Percentiles rank a stretch among this genome's conserved stretches.
Conservation (phyloP, 2,113 vertebrate genomes). For the Zootoca vivipara region DNA sequence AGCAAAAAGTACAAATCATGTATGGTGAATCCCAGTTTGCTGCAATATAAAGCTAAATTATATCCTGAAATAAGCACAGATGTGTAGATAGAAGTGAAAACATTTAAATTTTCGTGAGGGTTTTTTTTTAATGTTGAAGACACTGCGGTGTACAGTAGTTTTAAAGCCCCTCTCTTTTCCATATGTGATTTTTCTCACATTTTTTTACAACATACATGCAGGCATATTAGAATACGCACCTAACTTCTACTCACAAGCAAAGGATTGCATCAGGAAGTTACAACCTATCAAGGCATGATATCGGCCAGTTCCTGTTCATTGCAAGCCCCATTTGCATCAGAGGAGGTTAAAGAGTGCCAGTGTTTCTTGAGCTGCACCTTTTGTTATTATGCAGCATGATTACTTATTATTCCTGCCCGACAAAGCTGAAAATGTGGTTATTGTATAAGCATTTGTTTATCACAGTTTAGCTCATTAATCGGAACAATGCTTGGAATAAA, state of each 20-base stretch:
- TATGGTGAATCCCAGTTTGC: neutral
- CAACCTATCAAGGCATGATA: neutral
- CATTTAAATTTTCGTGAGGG: neutral
- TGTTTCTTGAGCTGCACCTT: neutral
- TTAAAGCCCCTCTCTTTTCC: neutral
- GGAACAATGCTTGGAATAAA: neutral
- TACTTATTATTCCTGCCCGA: conserved; percentile 29
- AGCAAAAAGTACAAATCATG: neutral
- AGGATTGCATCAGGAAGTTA: neutral
- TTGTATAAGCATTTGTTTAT: conserved; percentile 8
- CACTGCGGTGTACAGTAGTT: neutral
- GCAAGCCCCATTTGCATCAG: neutral
- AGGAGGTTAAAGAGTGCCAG: neutral
- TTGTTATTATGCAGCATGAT: conserved; percentile 6
- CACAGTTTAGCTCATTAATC: conserved; percentile 1
- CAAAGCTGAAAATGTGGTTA: conserved; percentile 38
- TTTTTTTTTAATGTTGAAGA: neutral
- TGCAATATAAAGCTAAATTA: neutral
- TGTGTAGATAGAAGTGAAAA: neutral
- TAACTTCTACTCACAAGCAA: neutral
- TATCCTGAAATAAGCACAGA: conserved; percentile 1
- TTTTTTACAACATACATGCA: neutral
- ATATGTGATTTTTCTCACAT: neutral
- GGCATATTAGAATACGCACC: neutral
- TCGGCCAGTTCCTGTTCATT: neutral